phyloP scores from a whole-genome alignment of 2,797 vertebrate genomes.

The Pseudochirops cupreus region DNA sequence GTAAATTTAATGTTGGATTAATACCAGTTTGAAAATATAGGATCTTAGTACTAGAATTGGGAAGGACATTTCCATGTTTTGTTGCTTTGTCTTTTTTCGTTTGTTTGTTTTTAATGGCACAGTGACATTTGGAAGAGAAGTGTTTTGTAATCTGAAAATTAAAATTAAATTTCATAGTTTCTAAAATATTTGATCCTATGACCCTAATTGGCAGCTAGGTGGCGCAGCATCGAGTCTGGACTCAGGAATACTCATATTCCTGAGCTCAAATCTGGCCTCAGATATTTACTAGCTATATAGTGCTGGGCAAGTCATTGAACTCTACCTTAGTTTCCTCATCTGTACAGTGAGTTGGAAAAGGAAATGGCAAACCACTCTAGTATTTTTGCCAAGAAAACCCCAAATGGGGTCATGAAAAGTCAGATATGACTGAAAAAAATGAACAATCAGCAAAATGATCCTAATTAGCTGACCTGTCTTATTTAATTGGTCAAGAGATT shows the following conservation, averaged over 20 bases:
- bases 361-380: neutral
- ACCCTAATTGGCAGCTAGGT: neutral
- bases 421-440: neutral
- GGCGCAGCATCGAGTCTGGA: neutral
- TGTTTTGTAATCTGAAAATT: slow-evolving; percentile 44
- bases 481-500: neutral
- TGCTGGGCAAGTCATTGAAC: neutral
- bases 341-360: neutral
- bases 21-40: neutral
- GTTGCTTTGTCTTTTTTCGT: neutral
- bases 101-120: slow-evolving; percentile 50
- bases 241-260: neutral
- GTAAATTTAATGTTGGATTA: neutral
- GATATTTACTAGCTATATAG: neutral
- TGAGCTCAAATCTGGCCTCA: neutral
- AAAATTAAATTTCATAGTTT: neutral
- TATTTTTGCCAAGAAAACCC: neutral
- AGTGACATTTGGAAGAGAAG: slow-evolving; percentile 65
- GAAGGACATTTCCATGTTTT: no score
- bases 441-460: neutral
- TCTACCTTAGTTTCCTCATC: neutral
- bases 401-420: neutral
- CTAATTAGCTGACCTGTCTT: neutral
- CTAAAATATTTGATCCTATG: no score
- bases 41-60: no score